phyloP scores from a whole-genome alignment of 2,797 vertebrate genomes.

The Poeciliopsis paucimaculata region DNA sequence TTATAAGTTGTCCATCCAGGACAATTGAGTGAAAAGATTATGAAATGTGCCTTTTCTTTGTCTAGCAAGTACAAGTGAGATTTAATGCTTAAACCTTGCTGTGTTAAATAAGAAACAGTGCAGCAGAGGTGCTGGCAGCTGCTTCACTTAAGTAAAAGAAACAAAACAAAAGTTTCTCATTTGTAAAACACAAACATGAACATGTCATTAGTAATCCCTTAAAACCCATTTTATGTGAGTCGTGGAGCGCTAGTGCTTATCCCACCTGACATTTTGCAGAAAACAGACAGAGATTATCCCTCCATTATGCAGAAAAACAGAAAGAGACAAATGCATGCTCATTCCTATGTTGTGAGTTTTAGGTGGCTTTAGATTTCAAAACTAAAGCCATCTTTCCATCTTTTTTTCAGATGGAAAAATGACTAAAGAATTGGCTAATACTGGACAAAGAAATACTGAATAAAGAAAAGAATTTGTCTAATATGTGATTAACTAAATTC shows the following conservation, averaged over 20 bases:
- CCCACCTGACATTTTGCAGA: conserved; percentile 1
- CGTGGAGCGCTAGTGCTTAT: neutral
- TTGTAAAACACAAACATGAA: neutral
- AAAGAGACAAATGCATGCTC: neutral
- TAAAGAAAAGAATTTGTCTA: no score
- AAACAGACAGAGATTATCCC: neutral
- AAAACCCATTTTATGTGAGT: conserved; percentile 8
- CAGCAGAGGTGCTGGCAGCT: neutral
- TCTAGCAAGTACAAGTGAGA: neutral
- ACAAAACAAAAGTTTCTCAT: conserved; percentile 3
- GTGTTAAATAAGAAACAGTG: neutral
- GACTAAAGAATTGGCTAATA: no score
- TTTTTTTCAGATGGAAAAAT: no score
- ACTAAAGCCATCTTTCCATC: neutral
- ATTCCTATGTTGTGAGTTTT: neutral
- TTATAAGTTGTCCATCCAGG: neutral
- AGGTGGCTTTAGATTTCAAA: neutral
- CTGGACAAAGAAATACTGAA: no score
- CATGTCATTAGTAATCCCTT: conserved; percentile 4
- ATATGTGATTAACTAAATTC: no score
- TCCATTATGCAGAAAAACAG: neutral
- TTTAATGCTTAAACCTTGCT: neutral
- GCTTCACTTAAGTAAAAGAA: conserved; percentile 9
- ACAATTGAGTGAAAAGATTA: neutral
- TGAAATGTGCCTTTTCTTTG: neutral